Evolutionary conservation across 2,113 vertebrate species (phyloP).

Genomic region (Silurus asotus): DNA sequence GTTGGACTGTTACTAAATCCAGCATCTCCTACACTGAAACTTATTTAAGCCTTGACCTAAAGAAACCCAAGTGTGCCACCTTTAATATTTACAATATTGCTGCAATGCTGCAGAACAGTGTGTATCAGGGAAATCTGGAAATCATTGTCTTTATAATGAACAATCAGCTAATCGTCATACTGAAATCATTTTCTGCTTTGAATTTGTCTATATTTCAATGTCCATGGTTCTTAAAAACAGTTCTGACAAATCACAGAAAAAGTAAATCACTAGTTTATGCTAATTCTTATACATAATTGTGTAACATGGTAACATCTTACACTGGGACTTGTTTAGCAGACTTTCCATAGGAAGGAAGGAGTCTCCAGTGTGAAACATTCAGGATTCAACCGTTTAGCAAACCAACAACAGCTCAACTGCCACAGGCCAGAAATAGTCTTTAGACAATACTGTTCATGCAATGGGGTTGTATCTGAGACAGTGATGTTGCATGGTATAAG

Average conservation of each 20-base stretch:
- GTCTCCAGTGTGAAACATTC: not conserved
- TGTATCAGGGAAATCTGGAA: not conserved
- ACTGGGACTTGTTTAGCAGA: not conserved
- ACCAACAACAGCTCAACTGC: not conserved
- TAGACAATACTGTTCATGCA: not conserved
- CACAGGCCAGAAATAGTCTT: not conserved
- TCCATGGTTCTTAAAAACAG: not conserved
- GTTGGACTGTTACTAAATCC: not conserved
- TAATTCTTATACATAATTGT: not conserved
- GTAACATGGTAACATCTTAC: not conserved
- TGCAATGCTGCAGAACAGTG: not conserved
- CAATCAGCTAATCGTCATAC: not conserved
- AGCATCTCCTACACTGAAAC: not conserved
- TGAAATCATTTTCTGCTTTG: not conserved
- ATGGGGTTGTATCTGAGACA: not conserved
- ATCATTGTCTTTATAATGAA: not conserved
- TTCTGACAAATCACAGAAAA: not conserved
- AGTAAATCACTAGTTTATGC: not conserved
- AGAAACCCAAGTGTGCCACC: not conserved
- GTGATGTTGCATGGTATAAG: not conserved
- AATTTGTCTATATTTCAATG: not conserved
- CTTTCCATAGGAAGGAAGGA: not conserved
- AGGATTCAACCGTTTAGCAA: not conserved
- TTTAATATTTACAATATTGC: not conserved
- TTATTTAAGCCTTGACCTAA: not conserved